Evolutionary conservation across 2,797 vertebrate genomes (phyloP).

Genomic region (Phoxinus dragarum): DNA sequence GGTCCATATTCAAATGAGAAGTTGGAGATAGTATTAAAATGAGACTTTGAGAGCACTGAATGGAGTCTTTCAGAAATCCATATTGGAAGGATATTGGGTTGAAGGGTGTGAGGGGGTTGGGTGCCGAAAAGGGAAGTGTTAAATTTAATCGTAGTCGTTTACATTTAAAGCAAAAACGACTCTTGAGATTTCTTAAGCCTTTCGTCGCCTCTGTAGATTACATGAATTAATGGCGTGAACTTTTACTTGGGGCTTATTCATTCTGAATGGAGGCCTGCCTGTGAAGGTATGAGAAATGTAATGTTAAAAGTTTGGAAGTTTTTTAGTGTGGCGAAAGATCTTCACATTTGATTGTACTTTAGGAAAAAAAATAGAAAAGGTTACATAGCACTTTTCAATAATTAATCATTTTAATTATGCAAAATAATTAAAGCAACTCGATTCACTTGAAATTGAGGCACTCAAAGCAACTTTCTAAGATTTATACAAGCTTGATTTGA

Average conservation of each 20-base stretch:
- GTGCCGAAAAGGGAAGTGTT: slow-evolving; percentile 20
- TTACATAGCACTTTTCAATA: neutral
- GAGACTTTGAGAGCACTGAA: slow-evolving; percentile 74
- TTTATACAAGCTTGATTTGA: neutral
- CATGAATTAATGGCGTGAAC: slow-evolving; percentile 52
- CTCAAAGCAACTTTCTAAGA: neutral
- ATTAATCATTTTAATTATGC: neutral
- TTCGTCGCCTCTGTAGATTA: slow-evolving; percentile 72
- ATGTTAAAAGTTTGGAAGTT: slow-evolving; percentile 42
- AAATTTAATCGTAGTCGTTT: slow-evolving; percentile 61
- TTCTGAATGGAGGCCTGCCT: slow-evolving; percentile 33
- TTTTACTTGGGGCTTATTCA: slow-evolving; percentile 48
- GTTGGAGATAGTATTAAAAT: slow-evolving; percentile 75
- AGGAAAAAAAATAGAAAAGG: slow-evolving; percentile 35
- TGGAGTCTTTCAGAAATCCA: slow-evolving; percentile 66
- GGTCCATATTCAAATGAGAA: slow-evolving; percentile 76
- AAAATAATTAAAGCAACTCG: too few relatives aligned
- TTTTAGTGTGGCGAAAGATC: slow-evolving; percentile 17
- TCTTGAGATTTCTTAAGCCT: slow-evolving; percentile 69
- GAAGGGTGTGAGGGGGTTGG: slow-evolving; percentile 41
- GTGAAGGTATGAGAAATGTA: slow-evolving; percentile 39
- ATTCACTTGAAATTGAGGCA: too few relatives aligned
- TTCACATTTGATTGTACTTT: slow-evolving; percentile 41
- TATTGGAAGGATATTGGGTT: slow-evolving; percentile 69
- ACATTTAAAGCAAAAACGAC: slow-evolving; percentile 72